Evolutionary conservation across 2,888 invertebrate species (phyloP), one percentile per base, ranked within the genome.

Genomic region (Iphiclides podalirius): DNA sequence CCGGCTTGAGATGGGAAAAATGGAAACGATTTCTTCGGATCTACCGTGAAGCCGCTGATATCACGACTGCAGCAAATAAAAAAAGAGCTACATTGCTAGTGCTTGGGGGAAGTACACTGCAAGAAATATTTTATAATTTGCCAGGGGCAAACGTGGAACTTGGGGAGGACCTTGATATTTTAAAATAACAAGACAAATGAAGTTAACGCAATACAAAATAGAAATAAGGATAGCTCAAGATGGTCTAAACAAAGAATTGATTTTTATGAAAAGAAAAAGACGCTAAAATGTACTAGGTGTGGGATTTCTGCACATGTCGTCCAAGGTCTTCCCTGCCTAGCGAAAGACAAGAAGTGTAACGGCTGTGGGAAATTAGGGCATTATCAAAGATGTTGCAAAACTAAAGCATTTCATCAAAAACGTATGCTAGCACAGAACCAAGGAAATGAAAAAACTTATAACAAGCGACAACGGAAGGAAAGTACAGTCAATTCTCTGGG

Each of bases 51-150:
- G 56, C 54, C 0, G 12, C 49, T 1, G n/a, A n/a, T n/a, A n/a
- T n/a, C n/a, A n/a, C n/a, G n/a, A n/a, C n/a, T n/a, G n/a, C n/a
- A n/a, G n/a, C n/a, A n/a, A 28, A 9, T 9, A 57, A 52, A 34
- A 57, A 57, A 15, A 50, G 58, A 48, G 66, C 66, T 17, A 58
- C 50, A 12, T 42, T 65, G 9, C 38, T 66, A 16, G 52, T 54
- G 7, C 35, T 61, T 4, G 65, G 63, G 0, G 65, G 65, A 13
- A 12, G 26, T 12, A 47, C 42, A 7, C 49, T 66, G 1, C 67
- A 66, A 52, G 64, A 66, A 42, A 60, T 66, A 28, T 63, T 47
- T 53, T 62, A 58, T 37, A 67, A 63, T 46, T 36, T 63, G 15
- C n/a, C n/a, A n/a, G n/a, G n/a, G n/a, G n/a, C n/a, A n/a, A n/a